phyloP scores from a whole-genome alignment of 2,113 vertebrate genomes.

The Sylvietta virens region DNA sequence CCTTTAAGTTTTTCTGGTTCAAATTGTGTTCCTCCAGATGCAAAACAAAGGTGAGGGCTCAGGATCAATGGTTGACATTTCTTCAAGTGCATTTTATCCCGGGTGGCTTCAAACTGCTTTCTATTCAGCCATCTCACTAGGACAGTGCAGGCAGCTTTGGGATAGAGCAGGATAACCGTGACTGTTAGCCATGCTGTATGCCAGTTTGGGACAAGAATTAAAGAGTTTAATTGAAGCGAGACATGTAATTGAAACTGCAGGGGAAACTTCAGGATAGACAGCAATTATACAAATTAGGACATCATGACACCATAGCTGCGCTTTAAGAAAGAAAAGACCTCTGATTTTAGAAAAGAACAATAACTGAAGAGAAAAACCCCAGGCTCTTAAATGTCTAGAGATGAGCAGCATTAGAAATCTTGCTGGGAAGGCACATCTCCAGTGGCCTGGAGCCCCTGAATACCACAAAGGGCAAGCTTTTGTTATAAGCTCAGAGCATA shows the following conservation, averaged over 20 bases:
- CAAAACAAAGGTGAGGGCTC: background rate
- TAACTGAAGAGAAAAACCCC: background rate
- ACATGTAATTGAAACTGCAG: slow-evolving; percentile 50
- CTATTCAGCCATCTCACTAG: background rate
- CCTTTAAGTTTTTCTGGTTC: background rate
- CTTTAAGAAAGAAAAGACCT: background rate
- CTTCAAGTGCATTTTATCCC: background rate
- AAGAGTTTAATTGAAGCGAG: slow-evolving; percentile 28
- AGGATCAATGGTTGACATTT: background rate
- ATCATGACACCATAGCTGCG: background rate
- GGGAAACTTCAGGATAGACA: slow-evolving; percentile 32
- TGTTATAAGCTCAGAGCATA: background rate
- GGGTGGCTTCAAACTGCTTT: background rate
- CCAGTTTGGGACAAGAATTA: slow-evolving; percentile 21
- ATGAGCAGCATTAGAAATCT: background rate
- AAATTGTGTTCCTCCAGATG: background rate
- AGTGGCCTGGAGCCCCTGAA: background rate
- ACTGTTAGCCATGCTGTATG: background rate
- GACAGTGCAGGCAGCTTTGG: background rate
- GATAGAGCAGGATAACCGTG: background rate
- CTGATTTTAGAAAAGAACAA: slow-evolving; percentile 1
- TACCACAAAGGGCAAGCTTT: background rate
- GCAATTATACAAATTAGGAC: slow-evolving; percentile 39
- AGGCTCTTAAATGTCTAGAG: slow-evolving; percentile 10
- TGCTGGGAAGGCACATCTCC: background rate